These are phyloP conservation scores for Apotomis betuletana DNA, from an alignment of 2,888 invertebrate species.

Conservation along the genomic window DNA sequence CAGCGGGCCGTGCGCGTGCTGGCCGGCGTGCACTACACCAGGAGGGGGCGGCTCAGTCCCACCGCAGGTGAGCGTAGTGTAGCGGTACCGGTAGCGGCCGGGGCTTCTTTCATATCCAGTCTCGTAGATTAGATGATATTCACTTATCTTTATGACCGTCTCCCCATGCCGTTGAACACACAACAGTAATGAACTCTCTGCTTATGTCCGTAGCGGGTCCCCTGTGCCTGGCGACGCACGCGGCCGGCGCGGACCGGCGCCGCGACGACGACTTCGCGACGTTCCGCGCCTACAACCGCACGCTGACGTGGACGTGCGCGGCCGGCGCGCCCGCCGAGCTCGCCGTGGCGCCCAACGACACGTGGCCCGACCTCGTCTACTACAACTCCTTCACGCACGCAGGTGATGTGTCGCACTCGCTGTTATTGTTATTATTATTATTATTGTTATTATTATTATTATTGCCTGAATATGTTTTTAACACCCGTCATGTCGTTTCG, in stretches of 20 bases:
- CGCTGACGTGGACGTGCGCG: slow-evolving; percentile 88
- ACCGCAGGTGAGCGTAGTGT: slow-evolving; percentile 4
- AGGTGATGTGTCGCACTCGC: slow-evolving; percentile 72
- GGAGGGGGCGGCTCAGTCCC: slow-evolving; percentile 6
- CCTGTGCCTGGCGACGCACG: slow-evolving; percentile 88
- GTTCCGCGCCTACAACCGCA: slow-evolving; percentile 93
- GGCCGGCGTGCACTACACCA: neutral
- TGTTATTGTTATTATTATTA: too few relatives aligned
- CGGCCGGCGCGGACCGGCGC: slow-evolving; percentile 87
- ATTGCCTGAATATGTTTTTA: too few relatives aligned
- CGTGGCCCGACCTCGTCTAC: slow-evolving; percentile 96
- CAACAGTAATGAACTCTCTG: too few relatives aligned
- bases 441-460: too few relatives aligned
- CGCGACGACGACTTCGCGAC: slow-evolving; percentile 90
- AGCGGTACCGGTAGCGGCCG: too few relatives aligned
- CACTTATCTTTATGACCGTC: too few relatives aligned
- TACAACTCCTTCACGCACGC: slow-evolving; percentile 96
- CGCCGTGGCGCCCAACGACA: slow-evolving; percentile 92
- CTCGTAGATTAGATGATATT: too few relatives aligned
- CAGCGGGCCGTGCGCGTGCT: slow-evolving; percentile 2
- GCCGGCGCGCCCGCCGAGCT: slow-evolving; percentile 88
- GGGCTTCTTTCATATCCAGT: too few relatives aligned
- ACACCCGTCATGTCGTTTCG: too few relatives aligned
- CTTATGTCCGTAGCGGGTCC: slow-evolving; percentile 85
- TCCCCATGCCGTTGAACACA: too few relatives aligned